Conservation (phyloP, 23 tunicate species). For the Trididemnum clinides region DNA sequence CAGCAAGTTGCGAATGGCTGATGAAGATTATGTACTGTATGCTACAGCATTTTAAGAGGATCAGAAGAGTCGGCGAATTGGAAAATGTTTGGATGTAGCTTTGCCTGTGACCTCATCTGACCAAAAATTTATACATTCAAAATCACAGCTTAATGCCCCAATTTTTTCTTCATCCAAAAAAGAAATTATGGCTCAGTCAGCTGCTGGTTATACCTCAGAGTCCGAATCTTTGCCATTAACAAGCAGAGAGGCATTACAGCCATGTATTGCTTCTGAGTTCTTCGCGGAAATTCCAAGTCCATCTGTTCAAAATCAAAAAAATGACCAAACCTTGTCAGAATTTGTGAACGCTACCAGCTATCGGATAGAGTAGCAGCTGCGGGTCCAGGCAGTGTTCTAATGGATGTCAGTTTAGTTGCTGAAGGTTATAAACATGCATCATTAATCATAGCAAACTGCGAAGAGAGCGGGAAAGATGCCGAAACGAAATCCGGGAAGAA, state of each 20-base stretch:
- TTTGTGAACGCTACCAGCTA: neutral
- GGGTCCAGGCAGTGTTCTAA: neutral
- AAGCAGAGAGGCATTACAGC: neutral
- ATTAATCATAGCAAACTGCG: neutral
- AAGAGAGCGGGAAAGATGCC: too few species aligned
- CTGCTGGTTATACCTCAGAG: neutral
- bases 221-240: neutral
- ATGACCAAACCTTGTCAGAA: neutral
- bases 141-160: neutral
- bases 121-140: neutral
- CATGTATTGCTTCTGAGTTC: neutral
- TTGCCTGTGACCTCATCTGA: neutral
- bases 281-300: neutral
- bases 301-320: too few species aligned
- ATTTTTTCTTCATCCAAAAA: neutral
- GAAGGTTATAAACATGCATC: neutral
- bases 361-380: neutral
- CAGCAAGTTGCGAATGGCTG: too few species aligned
- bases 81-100: slow-evolving; percentile 13
- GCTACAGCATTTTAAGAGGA: slow-evolving; percentile 29
- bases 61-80: slow-evolving; percentile 3
- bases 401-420: neutral
- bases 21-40: too few species aligned
- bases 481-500: neutral
- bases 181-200: neutral